phyloP scores from a whole-genome alignment of 2,888 invertebrate genomes.

The Globia sparganii region DNA sequence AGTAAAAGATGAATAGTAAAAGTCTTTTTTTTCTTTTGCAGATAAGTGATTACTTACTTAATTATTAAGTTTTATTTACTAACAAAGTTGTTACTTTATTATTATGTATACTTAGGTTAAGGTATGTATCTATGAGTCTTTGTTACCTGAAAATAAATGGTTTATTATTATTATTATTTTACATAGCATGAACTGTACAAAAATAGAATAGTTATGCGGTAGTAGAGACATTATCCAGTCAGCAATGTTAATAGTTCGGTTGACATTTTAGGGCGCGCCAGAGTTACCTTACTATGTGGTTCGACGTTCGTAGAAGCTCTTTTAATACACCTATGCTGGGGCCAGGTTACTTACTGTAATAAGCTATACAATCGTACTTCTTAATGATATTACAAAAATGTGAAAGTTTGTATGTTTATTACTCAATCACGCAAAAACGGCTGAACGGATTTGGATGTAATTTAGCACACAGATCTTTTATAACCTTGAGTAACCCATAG shows the following conservation, averaged over 20 bases:
- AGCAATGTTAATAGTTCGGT: slow-evolving; percentile 14
- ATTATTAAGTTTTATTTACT: too few relatives aligned
- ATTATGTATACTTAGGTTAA: too few relatives aligned
- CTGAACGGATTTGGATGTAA: not conserved
- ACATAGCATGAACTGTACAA: not conserved
- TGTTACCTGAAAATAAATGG: too few relatives aligned
- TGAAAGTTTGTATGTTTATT: not conserved
- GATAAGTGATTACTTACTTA: too few relatives aligned
- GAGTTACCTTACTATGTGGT: not conserved
- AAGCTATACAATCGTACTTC: not conserved
- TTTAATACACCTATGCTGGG: not conserved
- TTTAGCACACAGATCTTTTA: too few relatives aligned
- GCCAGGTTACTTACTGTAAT: not conserved
- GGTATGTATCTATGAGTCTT: too few relatives aligned
- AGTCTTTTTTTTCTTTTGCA: too few relatives aligned
- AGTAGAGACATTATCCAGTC: slow-evolving; percentile 2
- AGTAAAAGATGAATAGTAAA: too few relatives aligned
- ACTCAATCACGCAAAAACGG: too few relatives aligned
- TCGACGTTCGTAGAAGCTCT: slow-evolving; percentile 1
- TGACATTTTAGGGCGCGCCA: slow-evolving; percentile 22
- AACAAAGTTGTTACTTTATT: too few relatives aligned
- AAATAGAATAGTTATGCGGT: not conserved
- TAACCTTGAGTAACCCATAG: not conserved
- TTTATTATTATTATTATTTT: too few relatives aligned
- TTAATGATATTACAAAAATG: not conserved